Evolutionary conservation across 2,113 vertebrate species (phyloP).

Genomic region (Perognathus longimembris): DNA sequence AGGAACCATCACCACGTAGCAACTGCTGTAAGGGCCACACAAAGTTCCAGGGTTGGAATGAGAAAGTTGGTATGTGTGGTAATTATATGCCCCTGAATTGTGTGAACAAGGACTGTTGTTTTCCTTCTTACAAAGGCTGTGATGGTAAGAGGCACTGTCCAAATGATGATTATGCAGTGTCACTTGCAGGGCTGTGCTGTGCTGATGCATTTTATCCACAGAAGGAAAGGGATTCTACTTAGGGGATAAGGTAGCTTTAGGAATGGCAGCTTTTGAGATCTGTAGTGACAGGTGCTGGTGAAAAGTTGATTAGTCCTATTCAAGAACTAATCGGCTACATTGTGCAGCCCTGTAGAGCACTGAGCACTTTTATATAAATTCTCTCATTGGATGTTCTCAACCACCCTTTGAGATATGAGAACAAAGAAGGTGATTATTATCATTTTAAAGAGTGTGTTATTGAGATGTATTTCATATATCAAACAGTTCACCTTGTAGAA

Average conservation of each 20-base stretch:
- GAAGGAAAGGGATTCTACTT: constrained; percentile 60
- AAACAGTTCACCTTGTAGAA: not conserved
- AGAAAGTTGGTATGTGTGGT: not conserved
- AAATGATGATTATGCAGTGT: not conserved
- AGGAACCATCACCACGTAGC: not conserved
- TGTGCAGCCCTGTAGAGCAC: not conserved
- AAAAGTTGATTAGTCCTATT: constrained; percentile 72
- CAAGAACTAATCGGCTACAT: constrained; percentile 29
- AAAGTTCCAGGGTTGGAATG: not conserved
- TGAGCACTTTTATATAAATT: not conserved
- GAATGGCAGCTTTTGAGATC: constrained; percentile 41
- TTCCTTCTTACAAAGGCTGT: constrained; percentile 17
- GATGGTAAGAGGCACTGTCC: constrained; percentile 23
- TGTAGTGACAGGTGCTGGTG: constrained; percentile 67
- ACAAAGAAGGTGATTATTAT: constrained; percentile 7
- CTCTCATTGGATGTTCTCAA: not conserved
- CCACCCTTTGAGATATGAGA: not conserved
- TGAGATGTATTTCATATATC: constrained; percentile 10
- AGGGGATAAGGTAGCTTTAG: constrained; percentile 31
- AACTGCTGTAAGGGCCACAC: not conserved
- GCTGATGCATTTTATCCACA: constrained; percentile 19
- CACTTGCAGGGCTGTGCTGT: constrained; percentile 19
- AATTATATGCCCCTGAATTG: constrained; percentile 12
- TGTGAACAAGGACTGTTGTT: constrained; percentile 47
- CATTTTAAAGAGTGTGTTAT: constrained; percentile 6